Percentiles rank a stretch among this genome's conserved stretches.
Conservation (phyloP, 2,888 invertebrate genomes). For the Anagyrus pseudococci region DNA sequence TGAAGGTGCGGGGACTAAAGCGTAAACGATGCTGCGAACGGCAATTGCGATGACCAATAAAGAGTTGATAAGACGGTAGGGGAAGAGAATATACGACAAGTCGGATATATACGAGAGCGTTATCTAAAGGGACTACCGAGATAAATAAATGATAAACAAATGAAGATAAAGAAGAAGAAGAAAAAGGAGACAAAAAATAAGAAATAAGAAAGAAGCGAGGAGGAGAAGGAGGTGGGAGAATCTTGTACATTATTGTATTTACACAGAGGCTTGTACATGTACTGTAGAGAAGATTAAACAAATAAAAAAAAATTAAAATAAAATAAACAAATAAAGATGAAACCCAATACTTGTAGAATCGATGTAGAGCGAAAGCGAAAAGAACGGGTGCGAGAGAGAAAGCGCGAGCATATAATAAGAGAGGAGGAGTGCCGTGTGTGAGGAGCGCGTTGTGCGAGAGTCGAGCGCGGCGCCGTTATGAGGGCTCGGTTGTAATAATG, state of each 20-base stretch:
- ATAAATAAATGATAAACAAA: not conserved
- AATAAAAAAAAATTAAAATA: constrained; percentile 27
- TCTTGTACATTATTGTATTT: constrained; percentile 59
- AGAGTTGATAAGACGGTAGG: too few relatives aligned
- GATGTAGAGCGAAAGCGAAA: constrained; percentile 22
- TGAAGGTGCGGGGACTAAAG: too few relatives aligned
- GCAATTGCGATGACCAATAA: too few relatives aligned
- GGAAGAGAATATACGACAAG: too few relatives aligned
- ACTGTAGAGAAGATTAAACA: constrained; percentile 45
- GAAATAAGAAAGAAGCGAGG: constrained; percentile 7
- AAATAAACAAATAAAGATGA: too few relatives aligned
- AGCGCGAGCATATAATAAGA: not conserved
- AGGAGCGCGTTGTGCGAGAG: not conserved
- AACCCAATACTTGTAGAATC: too few relatives aligned
- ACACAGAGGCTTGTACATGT: constrained; percentile 51
- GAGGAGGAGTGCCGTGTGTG: not conserved
- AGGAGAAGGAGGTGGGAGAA: constrained; percentile 30
- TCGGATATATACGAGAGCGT: not conserved
- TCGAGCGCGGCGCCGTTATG: not conserved
- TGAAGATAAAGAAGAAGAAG: constrained; percentile 6
- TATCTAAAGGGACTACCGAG: not conserved
- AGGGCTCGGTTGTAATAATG: too few relatives aligned
- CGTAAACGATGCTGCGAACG: too few relatives aligned
- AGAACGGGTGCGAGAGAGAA: constrained; percentile 3
- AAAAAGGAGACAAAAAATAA: constrained; percentile 2